Evolutionary conservation across 2,888 invertebrate genomes (phyloP).

Genomic region (Synanthedon andrenaeformis): DNA sequence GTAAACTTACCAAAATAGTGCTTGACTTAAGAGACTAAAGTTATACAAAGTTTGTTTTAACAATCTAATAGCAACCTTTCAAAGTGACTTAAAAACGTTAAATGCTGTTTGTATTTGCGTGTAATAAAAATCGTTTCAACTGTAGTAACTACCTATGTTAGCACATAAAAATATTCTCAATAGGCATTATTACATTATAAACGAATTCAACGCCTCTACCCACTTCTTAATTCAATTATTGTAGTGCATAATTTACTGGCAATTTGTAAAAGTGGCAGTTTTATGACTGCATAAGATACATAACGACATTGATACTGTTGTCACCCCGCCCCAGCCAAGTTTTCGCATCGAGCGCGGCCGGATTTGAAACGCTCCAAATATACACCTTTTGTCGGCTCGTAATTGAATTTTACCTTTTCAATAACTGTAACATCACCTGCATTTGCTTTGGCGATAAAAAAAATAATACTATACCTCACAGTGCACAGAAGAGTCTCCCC

Average conservation of each 20-base stretch:
- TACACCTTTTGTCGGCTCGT: conserved; percentile 13
- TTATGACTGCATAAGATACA: conserved; percentile 22
- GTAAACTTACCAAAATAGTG: too few species aligned
- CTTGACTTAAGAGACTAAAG: too few species aligned
- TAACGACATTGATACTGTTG: not conserved
- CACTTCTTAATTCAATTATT: not conserved
- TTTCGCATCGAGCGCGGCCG: conserved; percentile 30
- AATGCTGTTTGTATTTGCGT: too few species aligned
- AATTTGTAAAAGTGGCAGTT: conserved; percentile 54
- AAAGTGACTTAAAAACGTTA: too few species aligned
- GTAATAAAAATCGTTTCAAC: not conserved
- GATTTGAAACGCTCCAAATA: conserved; percentile 43
- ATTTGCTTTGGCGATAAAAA: conserved; percentile 20
- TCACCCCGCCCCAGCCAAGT: conserved; percentile 13
- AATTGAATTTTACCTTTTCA: conserved; percentile 60
- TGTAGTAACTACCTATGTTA: not conserved
- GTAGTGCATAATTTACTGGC: conserved; percentile 37
- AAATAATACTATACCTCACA: conserved; percentile 15
- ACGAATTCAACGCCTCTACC: not conserved
- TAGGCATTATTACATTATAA: not conserved
- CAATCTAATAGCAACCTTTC: too few species aligned
- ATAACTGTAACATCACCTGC: conserved; percentile 60
- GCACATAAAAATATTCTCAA: not conserved
- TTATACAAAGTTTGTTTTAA: too few species aligned
- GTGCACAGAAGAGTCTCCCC: conserved; percentile 31